phyloP scores from a whole-genome alignment of 2,797 vertebrate genomes.

The Acrossocheilus wenchowensis region DNA sequence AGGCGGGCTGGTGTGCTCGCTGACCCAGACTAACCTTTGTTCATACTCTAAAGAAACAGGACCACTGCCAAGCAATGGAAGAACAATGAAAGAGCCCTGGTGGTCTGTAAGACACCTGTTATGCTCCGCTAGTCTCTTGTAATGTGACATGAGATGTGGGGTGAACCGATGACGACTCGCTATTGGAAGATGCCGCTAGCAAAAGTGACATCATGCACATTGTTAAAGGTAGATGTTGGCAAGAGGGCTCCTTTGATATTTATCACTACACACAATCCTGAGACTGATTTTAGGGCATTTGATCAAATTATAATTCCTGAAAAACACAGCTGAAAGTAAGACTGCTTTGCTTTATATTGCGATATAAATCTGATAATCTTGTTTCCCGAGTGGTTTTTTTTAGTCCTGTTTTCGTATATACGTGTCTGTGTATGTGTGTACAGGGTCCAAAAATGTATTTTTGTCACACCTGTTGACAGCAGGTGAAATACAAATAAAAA shows the following conservation, averaged over 20 bases:
- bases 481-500: neutral
- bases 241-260: slow-evolving; percentile 24
- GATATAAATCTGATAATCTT: neutral
- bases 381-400: slow-evolving; percentile 1
- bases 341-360: slow-evolving; percentile 9
- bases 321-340: slow-evolving; percentile 7
- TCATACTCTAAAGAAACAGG: slow-evolving; percentile 51
- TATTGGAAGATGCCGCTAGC: slow-evolving; percentile 37
- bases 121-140: slow-evolving; percentile 17
- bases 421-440: neutral
- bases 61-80: slow-evolving; percentile 44
- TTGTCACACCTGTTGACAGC: neutral
- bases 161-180: slow-evolving; percentile 45
- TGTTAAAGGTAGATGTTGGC: slow-evolving; percentile 27
- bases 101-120: slow-evolving; percentile 62
- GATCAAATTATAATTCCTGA: neutral
- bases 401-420: neutral
- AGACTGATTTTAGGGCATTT: neutral
- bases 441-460: neutral
- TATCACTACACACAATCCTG: neutral
- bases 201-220: slow-evolving; percentile 41
- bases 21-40: slow-evolving; percentile 58
- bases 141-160: slow-evolving; percentile 41
- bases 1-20: slow-evolving; percentile 37
- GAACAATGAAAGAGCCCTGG: slow-evolving; percentile 56